Evolutionary conservation across 2,888 invertebrate genomes (phyloP).

Genomic region (Vanessa cardui): DNA sequence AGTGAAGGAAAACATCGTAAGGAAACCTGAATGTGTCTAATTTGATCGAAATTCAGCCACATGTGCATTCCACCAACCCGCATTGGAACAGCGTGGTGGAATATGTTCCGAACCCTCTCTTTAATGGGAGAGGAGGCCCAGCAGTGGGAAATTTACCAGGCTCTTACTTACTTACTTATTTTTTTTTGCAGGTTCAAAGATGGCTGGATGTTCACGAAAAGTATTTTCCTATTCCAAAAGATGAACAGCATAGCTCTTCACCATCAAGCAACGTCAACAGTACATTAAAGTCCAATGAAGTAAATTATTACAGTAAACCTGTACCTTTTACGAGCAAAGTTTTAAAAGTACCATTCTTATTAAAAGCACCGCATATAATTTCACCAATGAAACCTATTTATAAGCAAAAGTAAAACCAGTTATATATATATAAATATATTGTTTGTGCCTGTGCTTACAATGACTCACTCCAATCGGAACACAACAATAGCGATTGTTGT

Average conservation of each 20-base stretch:
- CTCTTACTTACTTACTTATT: too few species aligned
- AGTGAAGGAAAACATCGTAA: too few species aligned
- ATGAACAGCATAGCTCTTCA: neutral
- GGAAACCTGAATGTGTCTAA: too few species aligned
- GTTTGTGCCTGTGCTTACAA: too few species aligned
- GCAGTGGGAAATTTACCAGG: too few species aligned
- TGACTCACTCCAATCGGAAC: too few species aligned
- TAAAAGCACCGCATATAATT: conserved; percentile 37
- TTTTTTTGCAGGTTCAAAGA: conserved; percentile 41
- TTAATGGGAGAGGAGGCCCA: too few species aligned
- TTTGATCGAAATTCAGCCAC: too few species aligned
- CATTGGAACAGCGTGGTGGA: too few species aligned
- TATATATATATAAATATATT: neutral
- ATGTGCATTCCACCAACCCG: too few species aligned
- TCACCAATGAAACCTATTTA: conserved; percentile 34
- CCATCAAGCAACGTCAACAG: conserved; percentile 7
- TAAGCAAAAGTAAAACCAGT: conserved; percentile 22
- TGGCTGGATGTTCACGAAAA: conserved; percentile 48
- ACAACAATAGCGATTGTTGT: too few species aligned
- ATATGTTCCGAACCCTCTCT: too few species aligned
- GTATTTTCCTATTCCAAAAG: conserved; percentile 40
- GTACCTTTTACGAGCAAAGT: conserved; percentile 15
- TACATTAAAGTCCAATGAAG: conserved; percentile 25
- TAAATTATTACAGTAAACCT: conserved; percentile 22
- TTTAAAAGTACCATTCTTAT: conserved; percentile 22